Percentiles rank a stretch among this genome's conserved stretches.
phyloP scores from a whole-genome alignment of 1,140 invertebrate species.

The Anastatus disparis region DNA sequence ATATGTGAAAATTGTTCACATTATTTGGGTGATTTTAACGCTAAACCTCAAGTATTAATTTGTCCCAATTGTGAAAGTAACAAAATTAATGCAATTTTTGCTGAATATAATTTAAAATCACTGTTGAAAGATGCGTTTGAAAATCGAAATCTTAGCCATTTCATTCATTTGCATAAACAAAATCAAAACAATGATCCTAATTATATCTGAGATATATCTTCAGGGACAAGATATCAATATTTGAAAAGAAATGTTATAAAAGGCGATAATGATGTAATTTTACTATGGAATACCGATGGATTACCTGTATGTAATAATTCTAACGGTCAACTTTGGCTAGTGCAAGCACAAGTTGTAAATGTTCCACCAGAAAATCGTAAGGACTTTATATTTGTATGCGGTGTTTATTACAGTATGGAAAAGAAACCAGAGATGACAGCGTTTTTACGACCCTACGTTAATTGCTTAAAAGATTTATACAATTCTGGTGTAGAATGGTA shows the following conservation, averaged over 20 bases:
- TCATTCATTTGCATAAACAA: conserved; percentile 9
- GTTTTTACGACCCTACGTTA: conserved; percentile 29
- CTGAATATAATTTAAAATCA: conserved; percentile 37
- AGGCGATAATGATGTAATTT: conserved; percentile 28
- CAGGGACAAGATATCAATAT: conserved; percentile 29
- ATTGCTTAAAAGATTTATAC: conserved; percentile 6
- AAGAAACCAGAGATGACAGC: conserved; percentile 31
- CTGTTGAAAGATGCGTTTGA: conserved; percentile 35
- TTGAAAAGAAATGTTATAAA: conserved; percentile 21
- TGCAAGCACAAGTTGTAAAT: conserved; percentile 34
- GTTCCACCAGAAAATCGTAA: conserved; percentile 16
- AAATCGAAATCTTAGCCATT: conserved; percentile 17
- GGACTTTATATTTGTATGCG: conserved; percentile 22
- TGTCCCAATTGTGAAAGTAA: conserved; percentile 29
- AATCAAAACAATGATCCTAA: conserved; percentile 4
- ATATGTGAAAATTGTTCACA: conserved; percentile 14
- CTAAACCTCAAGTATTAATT: background rate
- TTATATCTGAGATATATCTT: conserved; percentile 20
- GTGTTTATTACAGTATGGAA: conserved; percentile 28
- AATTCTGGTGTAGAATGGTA: conserved; percentile 6
- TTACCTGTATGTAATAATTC: conserved; percentile 31
- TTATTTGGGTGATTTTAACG: conserved; percentile 28
- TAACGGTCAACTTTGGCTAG: conserved; percentile 33
- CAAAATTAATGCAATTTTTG: conserved; percentile 15
- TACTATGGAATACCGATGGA: conserved; percentile 42